Evolutionary conservation across 1,140 invertebrate genomes (phyloP), one percentile per base, ranked within the genome.

Genomic region (Magallana ariakensis): DNA sequence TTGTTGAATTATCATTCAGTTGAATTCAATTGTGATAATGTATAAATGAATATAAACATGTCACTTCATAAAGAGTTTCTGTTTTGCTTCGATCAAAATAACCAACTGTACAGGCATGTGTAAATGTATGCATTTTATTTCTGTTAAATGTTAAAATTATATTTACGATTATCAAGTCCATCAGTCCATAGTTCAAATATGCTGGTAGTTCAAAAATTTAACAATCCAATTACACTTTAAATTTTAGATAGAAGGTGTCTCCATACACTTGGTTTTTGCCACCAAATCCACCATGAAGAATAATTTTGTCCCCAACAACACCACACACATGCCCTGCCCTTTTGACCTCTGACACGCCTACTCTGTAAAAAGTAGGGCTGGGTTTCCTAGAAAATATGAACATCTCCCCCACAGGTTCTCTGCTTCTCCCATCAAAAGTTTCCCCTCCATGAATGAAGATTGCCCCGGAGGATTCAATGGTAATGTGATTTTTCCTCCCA

Each of bases 391-490:
- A 89, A 15, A 94, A 84, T 5, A 94, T 87, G 66, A 90, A 93
- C 90, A 94, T 92, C 60, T 94, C 93, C 6, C 92, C 92, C 11
- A 94, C 93, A 16, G 94, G 92, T 75, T 93, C 91, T 22, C 91
- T 86, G 46, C 82, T 90, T 75, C 85, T 89, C 0, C 94, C 94
- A 87, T 94, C 93, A 90, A 94, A 94, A 10, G 93, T 94, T 87
- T 94, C 93, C 1, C 94, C 94, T 6, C 94, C 94, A 84, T 94
- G 92, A 60, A 94, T 86, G 2, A 94, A 88, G n/a, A 94, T 60
- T 5, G 87, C 57, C 3, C 87, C 90, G 11, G 89, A 46, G 9
- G 90, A 91, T 19, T 62, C 66, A 22, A 93, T 83, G 10, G 91
- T 87, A 0, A 92, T 87, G 81, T 94, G 93, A 86, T 93, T 89